Conservation (phyloP, 2,113 vertebrate genomes). For the Catharus minimus region DNA sequence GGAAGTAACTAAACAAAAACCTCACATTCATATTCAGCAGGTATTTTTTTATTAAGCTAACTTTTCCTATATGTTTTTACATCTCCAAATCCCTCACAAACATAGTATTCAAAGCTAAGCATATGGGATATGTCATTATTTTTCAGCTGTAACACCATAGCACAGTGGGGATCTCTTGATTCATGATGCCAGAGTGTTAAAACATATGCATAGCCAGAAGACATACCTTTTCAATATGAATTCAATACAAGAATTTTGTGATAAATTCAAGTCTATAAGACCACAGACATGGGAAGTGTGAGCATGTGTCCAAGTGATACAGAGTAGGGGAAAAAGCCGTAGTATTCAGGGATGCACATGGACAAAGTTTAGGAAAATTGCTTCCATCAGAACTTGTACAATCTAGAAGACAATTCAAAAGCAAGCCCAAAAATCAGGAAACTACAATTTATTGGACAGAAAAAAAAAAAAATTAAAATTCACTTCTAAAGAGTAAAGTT, state of each 20-base stretch:
- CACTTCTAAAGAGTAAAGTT: background rate
- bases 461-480: background rate
- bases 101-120: background rate
- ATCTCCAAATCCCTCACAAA: background rate
- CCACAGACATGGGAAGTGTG: background rate
- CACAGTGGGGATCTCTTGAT: background rate
- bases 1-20: background rate
- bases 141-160: background rate
- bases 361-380: background rate
- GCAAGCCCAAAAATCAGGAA: background rate
- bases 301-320: background rate
- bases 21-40: background rate
- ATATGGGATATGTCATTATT: background rate
- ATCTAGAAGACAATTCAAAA: background rate
- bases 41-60: background rate
- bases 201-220: background rate
- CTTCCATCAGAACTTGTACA: background rate
- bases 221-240: background rate
- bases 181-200: background rate
- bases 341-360: rapidly evolving
- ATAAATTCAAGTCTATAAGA: background rate
- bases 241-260: background rate
- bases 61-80: background rate
- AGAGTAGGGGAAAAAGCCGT: background rate
- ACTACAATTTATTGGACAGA: background rate